A percentile compares a stretch with the other conserved stretches of the same genome.
Conservation (phyloP, 2,113 vertebrate species). For the Dendropsophus ebraccatus region DNA sequence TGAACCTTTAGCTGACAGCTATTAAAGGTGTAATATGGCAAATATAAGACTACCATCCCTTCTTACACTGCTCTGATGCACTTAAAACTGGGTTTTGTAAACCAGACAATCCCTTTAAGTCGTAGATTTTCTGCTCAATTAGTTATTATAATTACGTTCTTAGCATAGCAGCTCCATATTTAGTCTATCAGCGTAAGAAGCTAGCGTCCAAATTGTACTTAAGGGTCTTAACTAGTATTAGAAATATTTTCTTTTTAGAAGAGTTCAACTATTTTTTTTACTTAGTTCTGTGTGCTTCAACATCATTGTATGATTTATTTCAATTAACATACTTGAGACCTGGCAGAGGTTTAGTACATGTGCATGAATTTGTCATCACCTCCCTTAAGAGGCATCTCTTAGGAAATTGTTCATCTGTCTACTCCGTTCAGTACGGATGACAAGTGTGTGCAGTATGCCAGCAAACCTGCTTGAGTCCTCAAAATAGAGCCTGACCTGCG, state of each 20-base stretch:
- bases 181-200: background rate
- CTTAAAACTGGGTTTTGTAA: no score
- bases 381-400: slow-evolving; percentile 54
- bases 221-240: background rate
- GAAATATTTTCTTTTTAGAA: background rate
- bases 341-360: slow-evolving; percentile 39
- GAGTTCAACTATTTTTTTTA: slow-evolving; percentile 17
- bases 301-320: slow-evolving; percentile 44
- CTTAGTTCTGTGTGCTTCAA: slow-evolving; percentile 24
- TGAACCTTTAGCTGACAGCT: no score
- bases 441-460: slow-evolving; percentile 39
- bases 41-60: no score
- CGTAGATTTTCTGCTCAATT: background rate
- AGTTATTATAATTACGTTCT: background rate
- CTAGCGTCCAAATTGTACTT: background rate
- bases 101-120: no score
- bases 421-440: slow-evolving; percentile 43
- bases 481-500: slow-evolving; percentile 37
- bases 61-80: no score
- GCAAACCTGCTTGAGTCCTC: slow-evolving; percentile 53
- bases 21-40: no score
- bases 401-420: slow-evolving; percentile 57
- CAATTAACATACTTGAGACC: slow-evolving; percentile 40
- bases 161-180: background rate
- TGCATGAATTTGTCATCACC: slow-evolving; percentile 47